phyloP scores from a whole-genome alignment of 1,140 invertebrate species.

The Eulimnadia texana region DNA sequence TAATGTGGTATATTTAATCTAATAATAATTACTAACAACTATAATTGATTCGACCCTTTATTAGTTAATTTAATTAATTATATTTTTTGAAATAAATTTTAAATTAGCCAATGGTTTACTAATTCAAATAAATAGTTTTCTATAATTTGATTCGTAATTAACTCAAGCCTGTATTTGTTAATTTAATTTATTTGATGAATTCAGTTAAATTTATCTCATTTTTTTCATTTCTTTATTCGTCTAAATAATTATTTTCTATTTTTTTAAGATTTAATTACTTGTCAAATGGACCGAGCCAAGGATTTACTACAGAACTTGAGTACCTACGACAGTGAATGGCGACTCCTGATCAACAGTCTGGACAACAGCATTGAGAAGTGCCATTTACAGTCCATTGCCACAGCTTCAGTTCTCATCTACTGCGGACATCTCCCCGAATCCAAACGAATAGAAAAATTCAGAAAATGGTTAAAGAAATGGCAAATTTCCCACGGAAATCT shows the following conservation, averaged over 20 bases:
- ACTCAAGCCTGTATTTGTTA: too few species aligned
- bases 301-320: conserved; percentile 9
- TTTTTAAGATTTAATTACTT: conserved; percentile 2
- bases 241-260: too few species aligned
- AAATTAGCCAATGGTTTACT: background rate
- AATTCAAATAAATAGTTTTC: too few species aligned
- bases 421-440: background rate
- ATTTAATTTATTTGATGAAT: too few species aligned
- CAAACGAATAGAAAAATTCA: background rate
- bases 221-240: too few species aligned
- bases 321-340: background rate
- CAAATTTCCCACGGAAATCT: too few species aligned
- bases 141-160: too few species aligned
- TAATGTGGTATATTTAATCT: too few species aligned
- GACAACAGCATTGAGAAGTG: background rate
- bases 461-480: background rate
- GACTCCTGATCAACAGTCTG: background rate
- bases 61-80: too few species aligned
- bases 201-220: too few species aligned
- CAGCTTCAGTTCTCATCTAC: background rate
- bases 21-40: too few species aligned
- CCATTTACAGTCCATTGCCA: background rate
- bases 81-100: background rate
- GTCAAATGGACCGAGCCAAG: conserved; percentile 12
- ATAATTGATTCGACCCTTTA: too few species aligned